Conservation (phyloP, 2,113 vertebrate genomes). For the Tachuris rubrigastra region DNA sequence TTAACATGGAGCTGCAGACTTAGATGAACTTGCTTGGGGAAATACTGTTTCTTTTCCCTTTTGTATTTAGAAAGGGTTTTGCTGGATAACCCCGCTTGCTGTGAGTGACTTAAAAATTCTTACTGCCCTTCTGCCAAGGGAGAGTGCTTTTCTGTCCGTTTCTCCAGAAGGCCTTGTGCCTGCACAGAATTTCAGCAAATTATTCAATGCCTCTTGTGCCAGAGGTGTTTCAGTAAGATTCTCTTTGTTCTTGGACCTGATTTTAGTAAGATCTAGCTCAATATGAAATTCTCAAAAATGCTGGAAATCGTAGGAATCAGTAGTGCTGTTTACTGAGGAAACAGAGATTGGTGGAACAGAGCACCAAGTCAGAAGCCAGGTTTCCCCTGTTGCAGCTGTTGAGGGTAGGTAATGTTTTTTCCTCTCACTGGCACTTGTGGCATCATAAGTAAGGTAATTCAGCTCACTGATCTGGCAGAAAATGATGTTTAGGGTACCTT, state of each 20-base stretch:
- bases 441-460: neutral
- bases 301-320: neutral
- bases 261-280: neutral
- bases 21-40: neutral
- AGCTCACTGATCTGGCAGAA: neutral
- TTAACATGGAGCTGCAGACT: neutral
- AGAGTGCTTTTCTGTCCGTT: accelerated
- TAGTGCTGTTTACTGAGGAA: neutral
- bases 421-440: neutral
- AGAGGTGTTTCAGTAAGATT: neutral
- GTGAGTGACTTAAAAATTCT: neutral
- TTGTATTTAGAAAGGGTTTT: neutral
- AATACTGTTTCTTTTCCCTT: neutral
- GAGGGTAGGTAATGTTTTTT: neutral
- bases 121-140: neutral
- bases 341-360: neutral
- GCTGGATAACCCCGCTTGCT: neutral
- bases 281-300: neutral
- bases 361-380: neutral
- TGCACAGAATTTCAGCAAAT: neutral
- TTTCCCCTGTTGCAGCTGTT: neutral
- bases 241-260: neutral
- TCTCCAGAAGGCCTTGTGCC: neutral
- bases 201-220: neutral
- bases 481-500: neutral